Evolutionary conservation across 2,888 invertebrate species (phyloP).

Genomic region (Volucella inanis): DNA sequence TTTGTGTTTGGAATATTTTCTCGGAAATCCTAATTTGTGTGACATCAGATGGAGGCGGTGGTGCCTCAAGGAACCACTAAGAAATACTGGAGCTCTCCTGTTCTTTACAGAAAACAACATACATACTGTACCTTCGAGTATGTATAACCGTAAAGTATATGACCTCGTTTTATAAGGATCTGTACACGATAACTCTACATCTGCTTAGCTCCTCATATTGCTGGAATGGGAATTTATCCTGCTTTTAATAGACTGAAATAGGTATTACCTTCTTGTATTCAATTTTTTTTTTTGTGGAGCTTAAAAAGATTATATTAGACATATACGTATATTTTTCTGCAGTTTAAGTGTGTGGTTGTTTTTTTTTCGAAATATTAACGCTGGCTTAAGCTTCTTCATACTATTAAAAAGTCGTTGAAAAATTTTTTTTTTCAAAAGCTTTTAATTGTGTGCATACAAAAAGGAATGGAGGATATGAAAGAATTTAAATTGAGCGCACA

Average conservation of each 20-base stretch:
- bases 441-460: no score
- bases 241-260: background rate
- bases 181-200: background rate
- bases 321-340: background rate
- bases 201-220: background rate
- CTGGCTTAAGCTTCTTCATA: no score
- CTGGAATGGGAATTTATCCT: background rate
- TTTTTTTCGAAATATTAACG: constrained; percentile 9
- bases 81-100: background rate
- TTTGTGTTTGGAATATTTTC: constrained; percentile 36
- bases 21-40: constrained; percentile 29
- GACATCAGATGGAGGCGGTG: constrained; percentile 24
- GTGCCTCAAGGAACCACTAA: constrained; percentile 1
- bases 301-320: background rate
- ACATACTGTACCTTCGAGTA: background rate
- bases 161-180: no score
- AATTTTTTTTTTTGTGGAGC: background rate
- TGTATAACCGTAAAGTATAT: background rate
- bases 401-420: no score
- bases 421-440: no score
- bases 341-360: constrained; percentile 9
- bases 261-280: background rate
- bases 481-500: no score
- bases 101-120: background rate
- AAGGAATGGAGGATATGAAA: no score